Percentiles rank a stretch among this genome's conserved stretches.
phyloP scores from a whole-genome alignment of 2,797 vertebrate genomes.

The Bradypodion pumilum region DNA sequence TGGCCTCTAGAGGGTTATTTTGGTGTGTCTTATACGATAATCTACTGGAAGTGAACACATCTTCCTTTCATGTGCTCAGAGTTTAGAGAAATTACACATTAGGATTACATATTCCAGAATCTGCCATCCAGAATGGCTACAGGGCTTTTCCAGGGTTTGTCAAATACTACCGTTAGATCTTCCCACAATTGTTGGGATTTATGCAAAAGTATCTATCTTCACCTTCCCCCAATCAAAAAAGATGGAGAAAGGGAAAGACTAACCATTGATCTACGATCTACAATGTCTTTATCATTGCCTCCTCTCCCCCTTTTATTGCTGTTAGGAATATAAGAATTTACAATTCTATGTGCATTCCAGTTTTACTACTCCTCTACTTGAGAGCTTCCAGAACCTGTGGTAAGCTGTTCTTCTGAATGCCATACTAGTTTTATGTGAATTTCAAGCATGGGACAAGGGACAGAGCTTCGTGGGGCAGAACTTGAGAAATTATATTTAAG shows the following conservation, averaged over 20 bases:
- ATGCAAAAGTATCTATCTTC: background rate
- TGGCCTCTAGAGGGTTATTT: too few relatives aligned
- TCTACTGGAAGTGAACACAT: background rate
- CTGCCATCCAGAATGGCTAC: too few relatives aligned
- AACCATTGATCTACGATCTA: too few relatives aligned
- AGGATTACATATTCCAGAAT: too few relatives aligned
- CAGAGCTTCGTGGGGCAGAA: background rate
- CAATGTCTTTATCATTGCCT: background rate
- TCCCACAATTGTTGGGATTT: background rate
- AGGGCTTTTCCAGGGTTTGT: too few relatives aligned
- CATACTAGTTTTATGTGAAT: background rate
- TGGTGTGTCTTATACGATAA: too few relatives aligned
- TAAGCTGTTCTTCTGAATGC: background rate
- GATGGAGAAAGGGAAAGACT: background rate
- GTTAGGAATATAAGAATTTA: background rate
- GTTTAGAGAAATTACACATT: too few relatives aligned
- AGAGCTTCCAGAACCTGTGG: background rate
- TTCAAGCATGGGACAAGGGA: background rate
- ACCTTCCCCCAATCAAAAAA: background rate
- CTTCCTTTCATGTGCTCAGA: background rate
- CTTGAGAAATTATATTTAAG: too few relatives aligned
- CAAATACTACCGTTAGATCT: background rate
- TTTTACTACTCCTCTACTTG: background rate
- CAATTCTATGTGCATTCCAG: background rate
- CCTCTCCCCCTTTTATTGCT: background rate